Base-by-base conservation (phyloP, 2,888 invertebrate genomes). In the Beris chalybata region DNA sequence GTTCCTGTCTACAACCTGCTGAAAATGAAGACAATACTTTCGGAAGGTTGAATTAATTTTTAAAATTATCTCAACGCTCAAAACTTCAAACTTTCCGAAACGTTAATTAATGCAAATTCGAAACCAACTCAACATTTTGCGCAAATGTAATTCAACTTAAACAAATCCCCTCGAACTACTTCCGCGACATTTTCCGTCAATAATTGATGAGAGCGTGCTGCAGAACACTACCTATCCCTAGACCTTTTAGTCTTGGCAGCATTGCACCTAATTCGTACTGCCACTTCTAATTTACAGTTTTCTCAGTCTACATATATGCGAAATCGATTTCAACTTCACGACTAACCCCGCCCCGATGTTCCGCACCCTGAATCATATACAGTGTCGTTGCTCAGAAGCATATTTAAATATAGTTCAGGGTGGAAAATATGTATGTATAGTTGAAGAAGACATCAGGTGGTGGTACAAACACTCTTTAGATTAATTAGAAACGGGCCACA, bases 401-500 rank as follows among this genome's bases (percentile, higher is more conserved):
- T 38, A 38, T 7, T 38, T 9, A 38, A 38, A 38, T 38, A 38
- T 1, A 38, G 5, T 38, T 12, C 48, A 6, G 48, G 5, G 13
- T 4, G n/a, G 38, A 1, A 38, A 38, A 50, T 50, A 38, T 52
- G 61, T 50, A 50, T 50, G 15, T 50, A 38, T 52, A 6, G 50
- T 43, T 29, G 38, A 32, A 61, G 52, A n/a, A 32, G 61, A 61
- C 61, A 61, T 43, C 61, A 61, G 61, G 61, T 61, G 61, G 50
- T 61, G 43, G 52, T 31, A 38, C 52, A 50, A 61, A 54, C 54
- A 59, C 58, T 59, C 54, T 54, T 66, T 54, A 67, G 67, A 67
- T 67, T 67, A 67, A 67, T 67, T 67, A 67, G 67, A 63, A 63
- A 63, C 64, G 44, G 45, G n/a, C 32, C 50, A 54, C 15, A 38